These are phyloP conservation scores for Channallabes apus DNA, from an alignment of 2,797 vertebrate species.

Conservation along the genomic window DNA sequence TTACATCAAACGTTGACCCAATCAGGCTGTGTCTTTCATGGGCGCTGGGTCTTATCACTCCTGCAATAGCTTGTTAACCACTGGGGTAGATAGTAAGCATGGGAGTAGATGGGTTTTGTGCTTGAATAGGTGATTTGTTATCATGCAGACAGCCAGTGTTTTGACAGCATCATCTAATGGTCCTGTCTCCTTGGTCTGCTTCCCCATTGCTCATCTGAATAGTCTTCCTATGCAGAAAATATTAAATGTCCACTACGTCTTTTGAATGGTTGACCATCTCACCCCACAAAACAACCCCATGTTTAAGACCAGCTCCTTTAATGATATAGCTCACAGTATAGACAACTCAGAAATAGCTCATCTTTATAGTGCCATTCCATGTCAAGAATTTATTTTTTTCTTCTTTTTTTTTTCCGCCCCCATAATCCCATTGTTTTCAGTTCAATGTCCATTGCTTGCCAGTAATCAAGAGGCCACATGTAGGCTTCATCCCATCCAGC, in stretches of 20 bases:
- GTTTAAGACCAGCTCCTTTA: neutral
- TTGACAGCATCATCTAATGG: conserved; percentile 52
- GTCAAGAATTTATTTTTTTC: neutral
- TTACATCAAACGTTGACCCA: conserved; percentile 47
- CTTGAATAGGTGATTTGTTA: conserved; percentile 58
- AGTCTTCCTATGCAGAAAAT: conserved; percentile 29
- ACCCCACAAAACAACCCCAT: neutral
- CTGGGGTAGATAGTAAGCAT: conserved; percentile 37
- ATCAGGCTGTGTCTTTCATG: conserved; percentile 50
- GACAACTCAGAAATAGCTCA: conserved; percentile 12
- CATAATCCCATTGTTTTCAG: conserved; percentile 23
- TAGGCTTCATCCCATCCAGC: conserved; percentile 13
- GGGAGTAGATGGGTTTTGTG: conserved; percentile 52
- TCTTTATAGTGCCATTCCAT: conserved; percentile 2
- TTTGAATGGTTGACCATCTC: conserved; percentile 24
- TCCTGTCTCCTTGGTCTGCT: conserved; percentile 39
- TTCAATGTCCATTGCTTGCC: conserved; percentile 19
- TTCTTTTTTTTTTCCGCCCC: neutral
- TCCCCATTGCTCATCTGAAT: conserved; percentile 22
- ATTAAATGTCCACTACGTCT: neutral
- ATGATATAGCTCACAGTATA: neutral
- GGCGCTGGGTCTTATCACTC: conserved; percentile 52
- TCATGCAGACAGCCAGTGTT: conserved; percentile 52
- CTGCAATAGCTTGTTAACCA: conserved; percentile 53
- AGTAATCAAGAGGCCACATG: conserved; percentile 18